Evolutionary conservation across 2,113 vertebrate species (phyloP).

Genomic region (Platysteira castanea): DNA sequence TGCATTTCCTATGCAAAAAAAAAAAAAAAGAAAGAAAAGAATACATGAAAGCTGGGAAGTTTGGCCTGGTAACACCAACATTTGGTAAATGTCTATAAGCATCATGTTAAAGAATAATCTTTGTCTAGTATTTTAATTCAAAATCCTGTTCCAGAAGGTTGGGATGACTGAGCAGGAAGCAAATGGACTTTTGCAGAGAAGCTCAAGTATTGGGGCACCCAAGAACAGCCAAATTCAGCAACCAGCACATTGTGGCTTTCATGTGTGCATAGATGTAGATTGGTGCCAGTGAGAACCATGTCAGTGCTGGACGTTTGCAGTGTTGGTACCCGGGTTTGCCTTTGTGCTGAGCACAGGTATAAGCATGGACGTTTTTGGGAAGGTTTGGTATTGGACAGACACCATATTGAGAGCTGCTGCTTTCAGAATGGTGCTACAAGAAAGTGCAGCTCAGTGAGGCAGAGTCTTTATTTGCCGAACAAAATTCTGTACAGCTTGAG

Average conservation of each 20-base stretch:
- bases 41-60: neutral
- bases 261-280: neutral
- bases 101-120: neutral
- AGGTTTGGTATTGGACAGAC: neutral
- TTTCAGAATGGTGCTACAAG: accelerated
- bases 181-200: neutral
- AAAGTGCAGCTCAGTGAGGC: neutral
- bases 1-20: neutral
- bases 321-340: neutral
- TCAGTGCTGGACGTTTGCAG: neutral
- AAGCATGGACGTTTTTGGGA: neutral
- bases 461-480: neutral
- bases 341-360: neutral
- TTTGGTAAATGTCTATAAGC: neutral
- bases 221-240: neutral
- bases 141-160: neutral
- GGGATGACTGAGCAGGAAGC: neutral
- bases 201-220: neutral
- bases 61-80: neutral
- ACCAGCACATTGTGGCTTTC: neutral
- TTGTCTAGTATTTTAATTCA: neutral
- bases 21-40: too few relatives aligned
- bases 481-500: neutral
- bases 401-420: neutral
- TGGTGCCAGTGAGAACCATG: accelerated